Percentiles rank a stretch among this genome's conserved stretches.
Evolutionary conservation across 2,797 vertebrate genomes (phyloP).

Genomic region (Pseudopleuronectes americanus): DNA sequence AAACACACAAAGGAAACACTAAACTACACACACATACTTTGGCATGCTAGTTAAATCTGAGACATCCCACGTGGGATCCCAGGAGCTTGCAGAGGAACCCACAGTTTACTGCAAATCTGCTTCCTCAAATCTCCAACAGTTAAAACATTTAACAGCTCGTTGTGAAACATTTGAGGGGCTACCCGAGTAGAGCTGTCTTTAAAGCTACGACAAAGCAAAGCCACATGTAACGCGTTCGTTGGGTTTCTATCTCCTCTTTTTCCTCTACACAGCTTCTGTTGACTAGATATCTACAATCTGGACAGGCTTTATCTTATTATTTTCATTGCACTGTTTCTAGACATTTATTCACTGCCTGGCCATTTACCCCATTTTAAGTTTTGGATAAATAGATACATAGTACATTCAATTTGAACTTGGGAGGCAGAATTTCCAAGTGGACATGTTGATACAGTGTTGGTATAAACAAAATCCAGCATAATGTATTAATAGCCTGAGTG

Average conservation of each 20-base stretch:
- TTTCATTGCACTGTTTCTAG: too few relatives aligned
- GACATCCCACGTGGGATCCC: conserved; percentile 29
- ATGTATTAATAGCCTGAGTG: too few relatives aligned
- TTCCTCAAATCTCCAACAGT: conserved; percentile 44
- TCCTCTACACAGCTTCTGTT: not conserved
- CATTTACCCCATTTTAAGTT: not conserved
- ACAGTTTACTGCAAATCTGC: conserved; percentile 53
- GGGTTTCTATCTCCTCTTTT: conserved; percentile 1
- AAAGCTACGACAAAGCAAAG: conserved; percentile 23
- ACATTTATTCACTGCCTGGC: too few relatives aligned
- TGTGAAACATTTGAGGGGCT: conserved; percentile 39
- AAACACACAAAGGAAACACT: conserved; percentile 9
- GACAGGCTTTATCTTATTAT: not conserved
- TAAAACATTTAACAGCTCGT: conserved; percentile 1
- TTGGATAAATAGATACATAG: not conserved
- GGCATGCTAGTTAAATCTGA: conserved; percentile 43
- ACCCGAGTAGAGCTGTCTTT: conserved; percentile 23
- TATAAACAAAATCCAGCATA: too few relatives aligned
- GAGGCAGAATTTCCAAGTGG: too few relatives aligned
- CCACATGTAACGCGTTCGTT: not conserved
- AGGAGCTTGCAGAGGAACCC: conserved; percentile 37
- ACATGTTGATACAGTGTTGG: too few relatives aligned
- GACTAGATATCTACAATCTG: not conserved
- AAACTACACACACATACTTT: conserved; percentile 11
- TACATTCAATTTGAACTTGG: too few relatives aligned